A percentile compares a stretch with the other conserved stretches of the same genome.
phyloP scores from a whole-genome alignment of 2,113 vertebrate species.

The Centropristis striata region DNA sequence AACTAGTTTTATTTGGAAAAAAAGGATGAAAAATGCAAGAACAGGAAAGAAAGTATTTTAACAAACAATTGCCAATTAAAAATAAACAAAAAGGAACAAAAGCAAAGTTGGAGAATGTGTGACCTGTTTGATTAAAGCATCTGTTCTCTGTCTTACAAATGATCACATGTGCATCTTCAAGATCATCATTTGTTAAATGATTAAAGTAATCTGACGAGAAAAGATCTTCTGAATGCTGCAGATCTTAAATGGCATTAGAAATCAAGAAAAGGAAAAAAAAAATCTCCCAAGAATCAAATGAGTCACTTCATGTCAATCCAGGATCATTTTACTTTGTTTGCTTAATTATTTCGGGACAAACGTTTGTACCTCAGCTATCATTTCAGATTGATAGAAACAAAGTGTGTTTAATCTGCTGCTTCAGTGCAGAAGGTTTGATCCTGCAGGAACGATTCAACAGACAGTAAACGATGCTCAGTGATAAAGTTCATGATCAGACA shows the following conservation, averaged over 20 bases:
- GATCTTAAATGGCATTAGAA: not conserved
- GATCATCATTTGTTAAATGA: not conserved
- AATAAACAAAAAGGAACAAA: not conserved
- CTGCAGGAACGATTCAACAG: constrained; percentile 50
- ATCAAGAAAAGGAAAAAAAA: not conserved
- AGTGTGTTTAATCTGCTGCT: constrained; percentile 33
- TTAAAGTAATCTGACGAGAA: not conserved
- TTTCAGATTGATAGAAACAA: not conserved
- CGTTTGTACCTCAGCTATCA: not conserved
- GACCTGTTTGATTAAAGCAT: not conserved
- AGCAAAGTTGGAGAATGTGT: not conserved
- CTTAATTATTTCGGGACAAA: not conserved
- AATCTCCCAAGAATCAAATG: not conserved
- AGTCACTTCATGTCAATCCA: not conserved
- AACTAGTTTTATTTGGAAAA: no score
- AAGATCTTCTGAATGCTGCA: not conserved
- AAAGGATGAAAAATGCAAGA: no score
- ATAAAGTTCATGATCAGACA: constrained; percentile 75
- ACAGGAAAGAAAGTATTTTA: no score
- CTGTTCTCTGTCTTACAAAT: not conserved
- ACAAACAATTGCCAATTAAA: no score
- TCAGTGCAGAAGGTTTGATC: constrained; percentile 34
- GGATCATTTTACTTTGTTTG: not conserved
- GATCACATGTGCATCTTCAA: not conserved
- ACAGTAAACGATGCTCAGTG: constrained; percentile 53